These are phyloP conservation scores for Stratiomys singularior DNA, from an alignment of 2,888 invertebrate species.

Conservation along the genomic window DNA sequence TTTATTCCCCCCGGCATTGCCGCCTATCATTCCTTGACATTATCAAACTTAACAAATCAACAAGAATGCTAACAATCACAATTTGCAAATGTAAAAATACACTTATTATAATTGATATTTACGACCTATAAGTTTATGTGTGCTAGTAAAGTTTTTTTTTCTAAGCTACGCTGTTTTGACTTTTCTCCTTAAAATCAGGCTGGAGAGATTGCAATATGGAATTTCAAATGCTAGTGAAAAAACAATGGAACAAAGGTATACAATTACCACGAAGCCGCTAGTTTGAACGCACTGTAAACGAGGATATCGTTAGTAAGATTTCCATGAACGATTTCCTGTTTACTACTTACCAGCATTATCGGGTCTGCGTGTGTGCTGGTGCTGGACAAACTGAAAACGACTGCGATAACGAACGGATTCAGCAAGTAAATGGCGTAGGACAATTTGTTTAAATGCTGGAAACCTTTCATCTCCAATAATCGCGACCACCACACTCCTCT, in stretches of 20 bases:
- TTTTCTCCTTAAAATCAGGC: conserved; percentile 50
- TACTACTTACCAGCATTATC: conserved; percentile 61
- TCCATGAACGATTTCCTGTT: too few relatives aligned
- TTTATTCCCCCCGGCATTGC: not conserved
- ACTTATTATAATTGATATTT: conserved; percentile 24
- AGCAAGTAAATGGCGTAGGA: conserved; percentile 71
- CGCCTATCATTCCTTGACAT: not conserved
- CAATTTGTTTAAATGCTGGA: conserved; percentile 67
- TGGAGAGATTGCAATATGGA: conserved; percentile 63
- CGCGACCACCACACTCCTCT: conserved; percentile 66
- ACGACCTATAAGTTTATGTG: not conserved
- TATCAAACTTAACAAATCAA: conserved; percentile 43
- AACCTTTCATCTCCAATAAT: conserved; percentile 61
- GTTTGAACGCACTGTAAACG: conserved; percentile 59
- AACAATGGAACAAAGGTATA: conserved; percentile 60
- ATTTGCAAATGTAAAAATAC: conserved; percentile 44
- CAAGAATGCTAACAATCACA: conserved; percentile 47
- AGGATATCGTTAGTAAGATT: conserved; percentile 39
- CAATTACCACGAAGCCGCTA: conserved; percentile 61
- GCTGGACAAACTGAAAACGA: conserved; percentile 64
- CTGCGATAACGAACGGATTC: conserved; percentile 69
- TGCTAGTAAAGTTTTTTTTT: not conserved
- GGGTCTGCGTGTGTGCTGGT: conserved; percentile 64
- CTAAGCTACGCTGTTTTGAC: conserved; percentile 41
- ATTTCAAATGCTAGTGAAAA: conserved; percentile 63